Evolutionary conservation across 2,113 vertebrate genomes (phyloP), one percentile per base, ranked within the genome.

Genomic region (Megaceryle torquata): DNA sequence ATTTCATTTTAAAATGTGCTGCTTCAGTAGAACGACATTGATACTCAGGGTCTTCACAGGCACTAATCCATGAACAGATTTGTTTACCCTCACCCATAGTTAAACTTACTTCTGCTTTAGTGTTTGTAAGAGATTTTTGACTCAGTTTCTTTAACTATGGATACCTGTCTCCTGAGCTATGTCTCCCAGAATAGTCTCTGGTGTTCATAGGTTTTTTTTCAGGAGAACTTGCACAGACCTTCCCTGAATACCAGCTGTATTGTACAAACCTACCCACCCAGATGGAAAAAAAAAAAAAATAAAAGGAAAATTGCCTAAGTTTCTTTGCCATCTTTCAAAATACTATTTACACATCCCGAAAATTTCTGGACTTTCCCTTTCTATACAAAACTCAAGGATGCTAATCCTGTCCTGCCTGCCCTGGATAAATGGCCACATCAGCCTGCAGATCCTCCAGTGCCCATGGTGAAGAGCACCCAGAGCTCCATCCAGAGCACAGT

Each of bases 41-140:
- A 79, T 53, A 31, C 39, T 39, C 13, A 1, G 33, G 53, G 64
- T 85, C 50, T 46, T 95, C 91, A 31, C 41, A 74, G 64, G 53
- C 77, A 87, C 78, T 44, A 86, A 96, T 96, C 95, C 83, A 89
- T 91, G 77, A 68, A 89, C 28, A 93, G 95, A 95, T 70, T 65
- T 95, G 63, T 91, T 82, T 86, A 41, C 48, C 20, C 3, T 43
- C 39, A 70, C 7, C 15, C 26, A 6, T 2, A 41, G 59, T 70
- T 71, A 78, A 74, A 89, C 35, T 85, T 64, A 35, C 7, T 33
- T 33, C 64, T 33, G 35, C n/a, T 86, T 75, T 39, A 68, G 35
- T 46, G n/a, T 59, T 80, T 54, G 71, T n/a, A 35, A 59, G 79
- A 86, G 76, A 29, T 94, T 79, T 88, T 90, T 89, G 19, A 57